Conservation (phyloP, 2,797 vertebrate species). For the Clarias pachynema region DNA sequence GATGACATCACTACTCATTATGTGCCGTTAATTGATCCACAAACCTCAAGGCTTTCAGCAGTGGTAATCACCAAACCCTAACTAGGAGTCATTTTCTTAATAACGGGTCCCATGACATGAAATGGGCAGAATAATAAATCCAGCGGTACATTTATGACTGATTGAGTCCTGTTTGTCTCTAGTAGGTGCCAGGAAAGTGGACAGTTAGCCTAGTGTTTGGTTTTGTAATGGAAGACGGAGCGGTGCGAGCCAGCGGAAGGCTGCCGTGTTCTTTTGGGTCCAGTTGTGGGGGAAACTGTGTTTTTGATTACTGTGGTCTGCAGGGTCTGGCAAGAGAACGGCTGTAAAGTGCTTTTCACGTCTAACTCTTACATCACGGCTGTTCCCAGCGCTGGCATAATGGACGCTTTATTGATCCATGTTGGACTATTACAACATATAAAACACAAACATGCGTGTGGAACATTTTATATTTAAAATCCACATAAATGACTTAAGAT, state of each 20-base stretch:
- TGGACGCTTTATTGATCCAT: slow-evolving; percentile 45
- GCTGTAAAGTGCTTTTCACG: slow-evolving; percentile 56
- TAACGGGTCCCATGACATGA: slow-evolving; percentile 5
- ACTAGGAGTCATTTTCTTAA: background rate
- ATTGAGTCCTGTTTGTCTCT: slow-evolving; percentile 44
- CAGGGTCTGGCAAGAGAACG: slow-evolving; percentile 43
- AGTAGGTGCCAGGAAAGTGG: slow-evolving; percentile 56
- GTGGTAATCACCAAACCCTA: slow-evolving; percentile 15
- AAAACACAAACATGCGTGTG: slow-evolving; percentile 21
- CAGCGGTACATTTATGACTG: slow-evolving; percentile 17
- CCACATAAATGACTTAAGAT: background rate
- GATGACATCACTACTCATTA: background rate
- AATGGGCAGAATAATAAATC: slow-evolving; percentile 9
- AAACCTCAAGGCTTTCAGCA: background rate
- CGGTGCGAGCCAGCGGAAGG: slow-evolving; percentile 26
- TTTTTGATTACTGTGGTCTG: slow-evolving; percentile 58
- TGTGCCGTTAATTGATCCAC: background rate
- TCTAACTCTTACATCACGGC: slow-evolving; percentile 50
- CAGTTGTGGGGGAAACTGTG: slow-evolving; percentile 50
- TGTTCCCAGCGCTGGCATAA: slow-evolving; percentile 33
- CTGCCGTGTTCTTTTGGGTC: slow-evolving; percentile 40
- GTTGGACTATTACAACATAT: slow-evolving; percentile 14
- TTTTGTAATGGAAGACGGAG: slow-evolving; percentile 53
- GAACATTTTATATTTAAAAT: slow-evolving; percentile 4
- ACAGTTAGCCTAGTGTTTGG: slow-evolving; percentile 39